These are phyloP conservation scores for Tor tambroides DNA, from an alignment of 2,113 vertebrate species.

Conservation along the genomic window DNA sequence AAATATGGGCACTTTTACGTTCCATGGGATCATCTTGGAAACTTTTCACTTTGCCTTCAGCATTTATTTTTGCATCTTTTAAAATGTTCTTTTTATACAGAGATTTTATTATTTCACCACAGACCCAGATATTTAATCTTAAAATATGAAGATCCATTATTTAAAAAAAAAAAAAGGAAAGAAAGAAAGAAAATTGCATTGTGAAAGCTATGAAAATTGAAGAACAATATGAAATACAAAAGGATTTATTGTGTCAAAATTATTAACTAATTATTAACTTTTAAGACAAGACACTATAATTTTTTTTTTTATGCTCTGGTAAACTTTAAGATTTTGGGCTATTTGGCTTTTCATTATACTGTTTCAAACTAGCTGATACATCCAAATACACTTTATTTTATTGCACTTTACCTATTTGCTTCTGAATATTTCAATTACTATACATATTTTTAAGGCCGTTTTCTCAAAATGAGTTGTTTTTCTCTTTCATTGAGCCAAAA, in stretches of 20 bases:
- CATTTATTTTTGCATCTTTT: neutral
- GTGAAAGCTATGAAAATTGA: neutral
- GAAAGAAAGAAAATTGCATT: neutral
- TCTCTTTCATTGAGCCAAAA: too few relatives aligned
- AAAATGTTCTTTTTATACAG: neutral
- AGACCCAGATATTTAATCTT: neutral
- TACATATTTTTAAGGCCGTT: too few relatives aligned
- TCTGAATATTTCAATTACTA: too few relatives aligned
- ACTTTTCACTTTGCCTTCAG: neutral
- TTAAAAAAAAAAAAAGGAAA: neutral
- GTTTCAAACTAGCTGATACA: neutral
- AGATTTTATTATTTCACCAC: neutral
- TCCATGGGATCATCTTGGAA: slow-evolving; percentile 13
- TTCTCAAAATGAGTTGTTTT: too few relatives aligned
- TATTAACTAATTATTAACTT: too few relatives aligned
- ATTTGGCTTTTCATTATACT: too few relatives aligned
- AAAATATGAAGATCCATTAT: neutral
- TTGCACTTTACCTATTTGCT: too few relatives aligned
- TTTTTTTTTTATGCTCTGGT: too few relatives aligned
- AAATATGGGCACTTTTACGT: neutral
- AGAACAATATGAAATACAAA: too few relatives aligned
- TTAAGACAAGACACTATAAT: too few relatives aligned
- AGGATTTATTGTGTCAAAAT: too few relatives aligned
- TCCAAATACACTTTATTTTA: neutral
- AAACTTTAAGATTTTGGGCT: too few relatives aligned